These are phyloP conservation scores for Geopemphigus sp. DNA, from an alignment of 1,140 invertebrate species.

Conservation along the genomic window DNA sequence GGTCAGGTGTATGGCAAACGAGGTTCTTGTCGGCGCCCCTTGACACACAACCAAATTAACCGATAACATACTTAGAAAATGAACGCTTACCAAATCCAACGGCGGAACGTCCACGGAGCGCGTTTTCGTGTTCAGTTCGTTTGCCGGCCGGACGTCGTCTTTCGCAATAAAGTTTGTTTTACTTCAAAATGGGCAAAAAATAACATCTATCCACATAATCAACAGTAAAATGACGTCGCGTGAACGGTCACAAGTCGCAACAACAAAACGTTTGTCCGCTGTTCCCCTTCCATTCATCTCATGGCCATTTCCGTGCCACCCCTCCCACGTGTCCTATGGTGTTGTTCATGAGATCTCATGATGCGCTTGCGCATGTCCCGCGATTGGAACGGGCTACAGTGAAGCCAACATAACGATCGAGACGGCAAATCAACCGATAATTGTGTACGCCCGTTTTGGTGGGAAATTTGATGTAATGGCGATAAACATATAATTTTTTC, in stretches of 20 bases:
- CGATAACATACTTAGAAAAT: background rate
- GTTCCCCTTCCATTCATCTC: background rate
- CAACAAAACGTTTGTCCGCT: constrained; percentile 26
- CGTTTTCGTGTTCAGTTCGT: constrained; percentile 12
- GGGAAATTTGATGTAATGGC: no score
- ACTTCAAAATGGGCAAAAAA: constrained; percentile 33
- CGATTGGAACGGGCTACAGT: background rate
- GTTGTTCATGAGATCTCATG: background rate
- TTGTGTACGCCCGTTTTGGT: no score
- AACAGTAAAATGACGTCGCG: constrained; percentile 38
- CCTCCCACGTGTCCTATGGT: constrained; percentile 11
- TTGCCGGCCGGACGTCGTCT: constrained; percentile 23
- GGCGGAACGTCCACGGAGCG: constrained; percentile 8
- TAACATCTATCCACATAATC: constrained; percentile 31
- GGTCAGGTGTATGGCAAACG: background rate
- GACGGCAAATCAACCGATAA: no score
- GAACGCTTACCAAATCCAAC: constrained; percentile 33
- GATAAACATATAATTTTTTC: no score
- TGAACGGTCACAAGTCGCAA: constrained; percentile 7
- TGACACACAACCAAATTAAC: background rate
- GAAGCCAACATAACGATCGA: no score
- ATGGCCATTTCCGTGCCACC: background rate
- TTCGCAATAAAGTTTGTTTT: background rate
- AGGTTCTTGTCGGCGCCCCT: background rate
- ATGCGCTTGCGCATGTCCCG: background rate